Evolutionary conservation across 2,113 vertebrate species (phyloP).

Genomic region (Pedionomus torquatus): DNA sequence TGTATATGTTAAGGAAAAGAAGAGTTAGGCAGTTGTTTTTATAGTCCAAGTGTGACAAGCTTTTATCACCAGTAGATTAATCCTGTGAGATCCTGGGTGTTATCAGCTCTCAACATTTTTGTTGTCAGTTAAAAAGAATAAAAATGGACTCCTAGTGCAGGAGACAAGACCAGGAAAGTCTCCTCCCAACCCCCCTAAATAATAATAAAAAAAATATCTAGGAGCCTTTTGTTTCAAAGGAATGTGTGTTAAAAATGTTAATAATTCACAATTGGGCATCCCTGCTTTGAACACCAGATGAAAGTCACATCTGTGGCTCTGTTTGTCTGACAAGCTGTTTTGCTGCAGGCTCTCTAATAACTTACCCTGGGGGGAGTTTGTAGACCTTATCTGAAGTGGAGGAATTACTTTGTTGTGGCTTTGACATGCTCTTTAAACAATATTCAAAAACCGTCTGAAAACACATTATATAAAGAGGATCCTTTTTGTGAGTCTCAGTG

Average conservation of each 20-base stretch:
- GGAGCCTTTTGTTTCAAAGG: background rate
- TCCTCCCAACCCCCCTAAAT: background rate
- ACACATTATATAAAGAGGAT: background rate
- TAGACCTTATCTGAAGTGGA: slow-evolving; percentile 15
- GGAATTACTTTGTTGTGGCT: background rate
- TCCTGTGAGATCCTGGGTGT: background rate
- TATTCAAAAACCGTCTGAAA: background rate
- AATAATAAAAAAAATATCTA: too few relatives aligned
- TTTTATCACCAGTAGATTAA: background rate
- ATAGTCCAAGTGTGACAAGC: background rate
- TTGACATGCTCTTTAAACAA: background rate
- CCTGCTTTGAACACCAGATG: slow-evolving; percentile 4
- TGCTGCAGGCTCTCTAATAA: background rate
- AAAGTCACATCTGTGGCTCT: slow-evolving; percentile 39
- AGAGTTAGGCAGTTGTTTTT: background rate
- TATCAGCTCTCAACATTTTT: background rate
- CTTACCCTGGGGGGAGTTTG: background rate
- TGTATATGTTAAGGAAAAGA: background rate
- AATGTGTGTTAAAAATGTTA: background rate
- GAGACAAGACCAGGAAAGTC: background rate
- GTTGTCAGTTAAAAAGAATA: background rate
- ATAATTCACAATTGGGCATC: background rate
- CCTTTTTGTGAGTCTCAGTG: background rate
- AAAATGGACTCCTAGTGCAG: background rate
- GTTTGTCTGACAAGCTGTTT: slow-evolving; percentile 33